These are phyloP conservation scores for Coregonus ussuriensis DNA, from an alignment of 2,797 vertebrate genomes.

Conservation along the genomic window DNA sequence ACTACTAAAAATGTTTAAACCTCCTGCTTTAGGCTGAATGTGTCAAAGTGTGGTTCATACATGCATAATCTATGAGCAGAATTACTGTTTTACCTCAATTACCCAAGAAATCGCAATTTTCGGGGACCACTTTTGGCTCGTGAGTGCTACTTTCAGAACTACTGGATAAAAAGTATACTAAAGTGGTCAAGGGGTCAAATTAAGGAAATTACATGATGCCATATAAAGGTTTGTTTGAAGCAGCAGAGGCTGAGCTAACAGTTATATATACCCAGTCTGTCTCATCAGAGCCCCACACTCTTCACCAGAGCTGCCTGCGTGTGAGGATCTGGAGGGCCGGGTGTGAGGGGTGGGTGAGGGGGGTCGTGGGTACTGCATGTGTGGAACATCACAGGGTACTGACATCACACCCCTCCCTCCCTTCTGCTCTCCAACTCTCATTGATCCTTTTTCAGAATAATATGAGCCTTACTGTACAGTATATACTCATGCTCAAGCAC, in stretches of 20 bases:
- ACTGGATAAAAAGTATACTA: too few relatives aligned
- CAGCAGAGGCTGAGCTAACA: background rate
- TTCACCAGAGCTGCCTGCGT: background rate
- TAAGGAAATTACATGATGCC: background rate
- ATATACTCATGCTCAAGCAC: background rate
- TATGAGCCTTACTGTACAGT: background rate
- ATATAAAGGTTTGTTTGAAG: background rate
- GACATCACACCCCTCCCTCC: background rate
- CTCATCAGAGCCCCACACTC: background rate
- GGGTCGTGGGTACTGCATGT: conserved; percentile 3
- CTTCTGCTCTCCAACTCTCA: background rate
- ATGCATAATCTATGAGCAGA: too few relatives aligned
- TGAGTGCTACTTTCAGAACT: too few relatives aligned
- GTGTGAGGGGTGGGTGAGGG: background rate
- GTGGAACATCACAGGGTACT: background rate
- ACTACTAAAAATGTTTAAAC: too few relatives aligned
- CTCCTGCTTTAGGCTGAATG: too few relatives aligned
- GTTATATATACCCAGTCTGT: background rate
- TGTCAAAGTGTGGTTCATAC: too few relatives aligned
- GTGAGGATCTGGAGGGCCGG: background rate
- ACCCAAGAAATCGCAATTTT: too few relatives aligned
- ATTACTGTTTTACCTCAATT: too few relatives aligned
- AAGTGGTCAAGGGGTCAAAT: background rate
- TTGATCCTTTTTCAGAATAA: background rate
- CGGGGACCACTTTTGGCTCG: too few relatives aligned